Base-by-base conservation (phyloP, 2,113 vertebrate genomes). In the Speoplatyrhinus poulsoni region DNA sequence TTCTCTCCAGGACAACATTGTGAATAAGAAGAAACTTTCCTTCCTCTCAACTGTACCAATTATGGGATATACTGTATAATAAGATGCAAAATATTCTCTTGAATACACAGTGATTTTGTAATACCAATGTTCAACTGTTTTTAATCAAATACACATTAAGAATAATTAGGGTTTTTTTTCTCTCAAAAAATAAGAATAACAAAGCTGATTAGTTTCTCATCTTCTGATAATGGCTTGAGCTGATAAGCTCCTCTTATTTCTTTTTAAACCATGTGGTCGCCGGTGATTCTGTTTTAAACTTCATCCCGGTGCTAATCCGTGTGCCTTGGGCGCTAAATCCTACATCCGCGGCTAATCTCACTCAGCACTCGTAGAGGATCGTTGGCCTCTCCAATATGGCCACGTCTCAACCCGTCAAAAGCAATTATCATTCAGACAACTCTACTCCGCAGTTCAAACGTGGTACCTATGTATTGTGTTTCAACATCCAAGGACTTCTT, bases 331-430 rank as follows among this genome's bases (percentile, higher is more conserved):
- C 91, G 92, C 95, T 94, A 95, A 95, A 94, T 89, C 90, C 79
- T 55, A 83, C 92, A 94, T 94, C 93, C 83, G 76, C 63, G 59
- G 84, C 90, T 94, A 94, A 95, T 94, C 92, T 92, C 87, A 82
- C 89, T 90, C 83, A 91, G 87, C 90, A 90, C 93, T 91, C 4
- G 13, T 85, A 93, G 83, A 86, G 80, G 84, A 77, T 82, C 87
- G 79, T 85, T 92, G 81, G 82, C 84, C 94, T 90, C 67, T 79
- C 80, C 90, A 84, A 90, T 92, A 86, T 83, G 93, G 92, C 87
- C 92, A 89, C 89, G 75, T 89, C 93, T 94, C 91, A 92, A 85
- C 92, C 89, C 94, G 91, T 95, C 92, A 93, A 87, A 93, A 88
- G 69, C 82, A 84, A 92, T 94, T 92, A 93, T 88, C 86, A 91